Evolutionary conservation across 2,113 vertebrate species (phyloP).

Genomic region (Neogobius melanostomus): DNA sequence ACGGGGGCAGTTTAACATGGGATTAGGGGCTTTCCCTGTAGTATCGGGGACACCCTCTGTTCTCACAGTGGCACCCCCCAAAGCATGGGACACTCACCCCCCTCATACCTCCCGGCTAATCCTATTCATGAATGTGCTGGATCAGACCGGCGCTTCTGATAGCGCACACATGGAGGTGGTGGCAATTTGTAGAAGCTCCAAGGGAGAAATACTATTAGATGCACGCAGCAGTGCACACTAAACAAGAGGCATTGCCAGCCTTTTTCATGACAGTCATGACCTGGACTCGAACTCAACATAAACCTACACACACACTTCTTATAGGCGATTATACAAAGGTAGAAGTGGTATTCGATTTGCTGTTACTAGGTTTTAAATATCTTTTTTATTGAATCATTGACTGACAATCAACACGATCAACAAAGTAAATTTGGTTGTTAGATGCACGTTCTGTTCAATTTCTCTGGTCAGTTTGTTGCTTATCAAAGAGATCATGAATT

Average conservation of each 20-base stretch:
- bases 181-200: slow-evolving; percentile 24
- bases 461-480: too few relatives aligned
- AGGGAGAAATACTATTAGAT: not conserved
- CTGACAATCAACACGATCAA: too few relatives aligned
- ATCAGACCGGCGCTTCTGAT: slow-evolving; percentile 11
- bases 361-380: too few relatives aligned
- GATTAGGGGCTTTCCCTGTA: slow-evolving; percentile 71
- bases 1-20: slow-evolving; percentile 61
- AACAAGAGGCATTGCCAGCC: not conserved
- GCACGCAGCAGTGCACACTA: not conserved
- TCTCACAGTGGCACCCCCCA: slow-evolving; percentile 50
- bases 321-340: too few relatives aligned
- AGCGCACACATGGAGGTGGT: slow-evolving; percentile 25
- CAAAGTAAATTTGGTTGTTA: too few relatives aligned
- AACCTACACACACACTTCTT: too few relatives aligned
- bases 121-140: slow-evolving; percentile 28
- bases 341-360: too few relatives aligned
- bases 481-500: too few relatives aligned
- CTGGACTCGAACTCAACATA: too few relatives aligned
- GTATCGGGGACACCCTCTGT: slow-evolving; percentile 69
- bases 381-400: too few relatives aligned
- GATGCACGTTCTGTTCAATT: too few relatives aligned
- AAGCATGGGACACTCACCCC: slow-evolving; percentile 28
- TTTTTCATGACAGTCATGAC: not conserved
- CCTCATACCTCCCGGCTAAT: slow-evolving; percentile 20